These are phyloP conservation scores for Caenorhabditis doughertyi DNA, from an alignment of 2,888 invertebrate species.

Conservation along the genomic window DNA sequence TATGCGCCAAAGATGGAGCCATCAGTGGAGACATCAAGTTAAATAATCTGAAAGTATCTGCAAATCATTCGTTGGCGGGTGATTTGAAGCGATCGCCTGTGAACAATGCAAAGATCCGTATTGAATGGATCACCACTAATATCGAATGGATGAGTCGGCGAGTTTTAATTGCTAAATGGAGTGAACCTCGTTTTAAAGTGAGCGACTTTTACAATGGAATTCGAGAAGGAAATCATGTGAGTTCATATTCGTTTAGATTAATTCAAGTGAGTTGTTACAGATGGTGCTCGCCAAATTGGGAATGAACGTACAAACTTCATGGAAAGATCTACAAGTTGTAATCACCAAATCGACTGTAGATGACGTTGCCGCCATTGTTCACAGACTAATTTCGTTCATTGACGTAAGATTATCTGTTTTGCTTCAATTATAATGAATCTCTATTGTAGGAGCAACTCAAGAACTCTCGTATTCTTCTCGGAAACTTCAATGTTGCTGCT, in stretches of 20 bases:
- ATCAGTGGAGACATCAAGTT: conserved; percentile 93
- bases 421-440: not conserved
- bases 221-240: conserved; percentile 21
- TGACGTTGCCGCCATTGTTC: conserved; percentile 96
- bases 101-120: conserved; percentile 70
- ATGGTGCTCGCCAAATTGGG: conserved; percentile 39
- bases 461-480: conserved; percentile 73
- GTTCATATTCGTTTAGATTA: not conserved
- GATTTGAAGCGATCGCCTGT: conserved; percentile 72
- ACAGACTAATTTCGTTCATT: conserved; percentile 97
- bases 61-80: conserved; percentile 50
- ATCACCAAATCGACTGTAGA: conserved; percentile 97
- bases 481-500: conserved; percentile 47
- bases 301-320: conserved; percentile 85
- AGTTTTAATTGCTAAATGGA: conserved; percentile 89
- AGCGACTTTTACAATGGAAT: conserved; percentile 44
- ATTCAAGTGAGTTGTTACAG: conserved; percentile 15
- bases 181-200: conserved; percentile 33
- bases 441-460: conserved; percentile 76
- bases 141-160: conserved; percentile 99
- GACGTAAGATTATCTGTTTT: conserved; percentile 85
- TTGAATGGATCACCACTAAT: conserved; percentile 85
- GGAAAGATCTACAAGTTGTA: conserved; percentile 97
- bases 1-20: conserved; percentile 97
- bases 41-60: conserved; percentile 54